Evolutionary conservation across 2,888 invertebrate genomes (phyloP).

Genomic region (Drosophila robusta): DNA sequence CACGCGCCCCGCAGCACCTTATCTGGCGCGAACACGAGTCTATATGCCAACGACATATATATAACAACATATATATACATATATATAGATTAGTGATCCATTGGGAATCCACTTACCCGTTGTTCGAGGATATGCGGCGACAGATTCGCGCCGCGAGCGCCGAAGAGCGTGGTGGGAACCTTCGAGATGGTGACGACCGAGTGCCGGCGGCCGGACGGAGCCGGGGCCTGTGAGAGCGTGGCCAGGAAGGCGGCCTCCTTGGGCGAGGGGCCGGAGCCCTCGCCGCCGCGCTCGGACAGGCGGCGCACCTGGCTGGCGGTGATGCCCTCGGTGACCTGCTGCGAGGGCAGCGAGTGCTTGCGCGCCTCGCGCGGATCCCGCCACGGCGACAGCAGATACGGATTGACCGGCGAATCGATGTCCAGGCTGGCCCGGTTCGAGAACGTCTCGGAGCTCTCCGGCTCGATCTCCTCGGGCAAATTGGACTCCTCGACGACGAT

Average conservation of each 20-base stretch:
- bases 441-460: conserved; percentile 85
- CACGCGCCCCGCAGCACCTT: no score
- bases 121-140: conserved; percentile 89
- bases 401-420: conserved; percentile 92
- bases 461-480: conserved; percentile 88
- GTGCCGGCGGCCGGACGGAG: conserved; percentile 92
- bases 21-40: no score
- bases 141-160: conserved; percentile 91
- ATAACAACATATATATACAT: no score
- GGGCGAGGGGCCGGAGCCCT: conserved; percentile 90
- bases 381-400: conserved; percentile 93
- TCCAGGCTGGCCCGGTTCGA: conserved; percentile 89
- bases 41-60: no score
- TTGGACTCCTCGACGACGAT: conserved; percentile 93
- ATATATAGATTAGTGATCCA: no score
- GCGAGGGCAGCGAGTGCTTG: conserved; percentile 93
- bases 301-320: conserved; percentile 94
- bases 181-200: conserved; percentile 94
- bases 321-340: conserved; percentile 93
- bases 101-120: no score
- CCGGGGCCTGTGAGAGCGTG: conserved; percentile 91
- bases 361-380: conserved; percentile 90
- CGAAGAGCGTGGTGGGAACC: conserved; percentile 91
- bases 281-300: conserved; percentile 91
- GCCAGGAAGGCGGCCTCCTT: conserved; percentile 93